Percentiles rank a stretch among this genome's conserved stretches.
Evolutionary conservation across 2,797 vertebrate genomes (phyloP).

Genomic region (Tauraco hartlaubi): DNA sequence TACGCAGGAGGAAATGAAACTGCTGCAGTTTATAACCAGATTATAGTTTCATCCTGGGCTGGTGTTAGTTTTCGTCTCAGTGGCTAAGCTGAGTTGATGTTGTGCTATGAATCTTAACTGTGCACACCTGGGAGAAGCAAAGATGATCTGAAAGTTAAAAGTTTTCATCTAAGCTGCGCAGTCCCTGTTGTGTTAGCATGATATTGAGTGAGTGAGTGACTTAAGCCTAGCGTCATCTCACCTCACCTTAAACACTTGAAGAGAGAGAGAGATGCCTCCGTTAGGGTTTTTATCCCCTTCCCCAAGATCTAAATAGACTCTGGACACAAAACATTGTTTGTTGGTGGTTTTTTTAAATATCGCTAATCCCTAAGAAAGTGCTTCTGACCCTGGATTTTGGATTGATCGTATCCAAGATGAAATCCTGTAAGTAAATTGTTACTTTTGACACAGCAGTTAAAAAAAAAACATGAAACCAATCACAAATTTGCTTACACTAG

Average conservation of each 20-base stretch:
- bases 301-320: not conserved
- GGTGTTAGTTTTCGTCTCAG: not conserved
- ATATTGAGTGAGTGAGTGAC: not conserved
- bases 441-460: not conserved
- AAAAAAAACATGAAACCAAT: not conserved
- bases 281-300: not conserved
- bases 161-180: not conserved
- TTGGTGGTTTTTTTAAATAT: not conserved
- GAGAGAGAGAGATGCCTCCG: not conserved
- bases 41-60: not conserved
- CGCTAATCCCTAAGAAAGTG: not conserved
- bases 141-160: not conserved
- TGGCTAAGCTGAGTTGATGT: not conserved
- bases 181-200: not conserved
- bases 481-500: not conserved
- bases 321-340: not conserved
- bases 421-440: not conserved
- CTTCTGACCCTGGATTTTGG: not conserved
- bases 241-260: not conserved
- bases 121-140: not conserved
- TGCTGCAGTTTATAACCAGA: conserved; percentile 17
- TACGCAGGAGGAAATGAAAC: not conserved
- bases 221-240: not conserved
- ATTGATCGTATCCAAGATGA: not conserved
- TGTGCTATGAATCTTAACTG: not conserved